Evolutionary conservation across 2,113 vertebrate species (phyloP).

Genomic region (Hemibagrus wyckioides): DNA sequence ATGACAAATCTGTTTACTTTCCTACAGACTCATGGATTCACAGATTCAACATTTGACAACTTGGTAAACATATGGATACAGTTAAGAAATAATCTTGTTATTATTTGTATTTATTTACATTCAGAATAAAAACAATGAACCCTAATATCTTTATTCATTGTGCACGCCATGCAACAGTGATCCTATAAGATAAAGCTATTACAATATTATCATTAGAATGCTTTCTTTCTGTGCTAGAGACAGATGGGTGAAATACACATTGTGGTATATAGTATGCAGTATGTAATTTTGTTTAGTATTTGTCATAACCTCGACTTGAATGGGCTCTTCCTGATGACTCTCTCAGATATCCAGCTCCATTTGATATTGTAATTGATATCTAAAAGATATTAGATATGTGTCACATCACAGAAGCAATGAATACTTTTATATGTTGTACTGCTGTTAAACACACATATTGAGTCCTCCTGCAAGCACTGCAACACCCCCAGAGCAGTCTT

Average conservation of each 20-base stretch:
- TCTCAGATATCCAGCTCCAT: not conserved
- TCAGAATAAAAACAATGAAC: no score
- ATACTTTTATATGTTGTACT: not conserved
- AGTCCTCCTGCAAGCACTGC: not conserved
- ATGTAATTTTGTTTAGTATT: not conserved
- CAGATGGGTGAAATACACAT: not conserved
- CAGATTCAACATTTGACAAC: not conserved
- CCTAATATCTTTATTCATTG: not conserved
- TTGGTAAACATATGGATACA: not conserved
- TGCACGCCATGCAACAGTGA: not conserved
- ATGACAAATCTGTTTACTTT: no score
- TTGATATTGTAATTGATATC: constrained; percentile 13
- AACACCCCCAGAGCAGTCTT: constrained; percentile 12
- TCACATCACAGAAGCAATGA: not conserved
- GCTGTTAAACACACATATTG: not conserved
- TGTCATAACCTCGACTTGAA: not conserved
- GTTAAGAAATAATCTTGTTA: not conserved
- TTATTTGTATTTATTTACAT: not conserved
- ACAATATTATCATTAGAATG: not conserved
- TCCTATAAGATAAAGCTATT: not conserved
- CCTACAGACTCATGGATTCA: not conserved
- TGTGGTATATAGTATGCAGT: not conserved
- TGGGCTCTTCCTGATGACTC: not conserved
- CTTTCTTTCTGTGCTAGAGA: not conserved
- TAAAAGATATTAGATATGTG: constrained; percentile 1